Evolutionary conservation across 2,797 vertebrate species (phyloP), one percentile per base, ranked within the genome.

Genomic region (Petrocephalus schoutedeni): DNA sequence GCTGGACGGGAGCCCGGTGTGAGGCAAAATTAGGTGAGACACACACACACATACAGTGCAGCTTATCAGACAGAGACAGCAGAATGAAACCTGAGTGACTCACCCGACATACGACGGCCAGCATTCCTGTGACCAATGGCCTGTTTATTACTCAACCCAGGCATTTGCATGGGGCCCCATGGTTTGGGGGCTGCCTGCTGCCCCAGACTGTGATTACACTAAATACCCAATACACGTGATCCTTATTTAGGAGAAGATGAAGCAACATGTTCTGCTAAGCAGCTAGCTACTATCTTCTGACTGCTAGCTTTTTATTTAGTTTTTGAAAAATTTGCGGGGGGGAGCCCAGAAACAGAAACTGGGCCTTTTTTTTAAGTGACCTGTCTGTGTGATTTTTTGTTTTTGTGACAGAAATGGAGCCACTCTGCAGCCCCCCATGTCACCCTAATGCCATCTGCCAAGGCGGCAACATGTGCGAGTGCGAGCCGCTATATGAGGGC

Each of bases 1-100:
- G 97, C 82, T 99, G 98, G 98, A 93, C 91, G 0, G 98, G 98
- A 23, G 88, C 93, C 0, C 91, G 0, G 87, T 99, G 98, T 10
- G 94, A 98, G 86, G 94, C 14, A n/a, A 91, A 96, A 54, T 92
- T 95, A 19, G 95, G 98, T 99, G 92, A 95, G 91, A 57, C n/a
- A 57, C 51, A 84, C 36, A 41, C 45, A 51, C 83, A 80, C 5
- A 21, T 2, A 1, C 9, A 7, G 36, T 45, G 32, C 71, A 41
- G 36, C 36, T 77, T 45, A n/a, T 77, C 32, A 77, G 6, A 36
- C 71, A 54, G 53, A 54, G 53, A 77, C 16, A 45, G 71, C 71
- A 77, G 71, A 77, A 19, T 2, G 36, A 77, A 77, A 77, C 6
- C 16, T 0, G 71, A 74, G 14, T 41, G 36, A 45, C 45, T 45